phyloP scores from a whole-genome alignment of 2,797 vertebrate species.

The Malacoctenus gilli region DNA sequence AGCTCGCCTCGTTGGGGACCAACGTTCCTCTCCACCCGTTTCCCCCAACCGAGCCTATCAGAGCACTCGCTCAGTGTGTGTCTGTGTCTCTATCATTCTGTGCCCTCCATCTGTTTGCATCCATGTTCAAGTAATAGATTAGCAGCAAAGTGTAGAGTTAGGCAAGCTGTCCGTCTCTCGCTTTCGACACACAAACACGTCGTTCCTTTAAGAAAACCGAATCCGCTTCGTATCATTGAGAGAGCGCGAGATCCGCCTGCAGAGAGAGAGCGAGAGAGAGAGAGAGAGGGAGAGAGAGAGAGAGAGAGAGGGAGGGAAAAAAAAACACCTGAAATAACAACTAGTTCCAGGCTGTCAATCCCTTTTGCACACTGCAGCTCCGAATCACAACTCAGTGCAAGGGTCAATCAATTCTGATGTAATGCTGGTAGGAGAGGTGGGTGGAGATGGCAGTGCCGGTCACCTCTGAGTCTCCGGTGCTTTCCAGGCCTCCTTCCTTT shows the following conservation, averaged over 20 bases:
- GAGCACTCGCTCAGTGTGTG: slow-evolving; percentile 60
- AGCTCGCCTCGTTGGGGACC: slow-evolving; percentile 78
- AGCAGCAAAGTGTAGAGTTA: slow-evolving; percentile 33
- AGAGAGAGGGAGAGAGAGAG: slow-evolving; percentile 26
- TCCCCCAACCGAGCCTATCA: slow-evolving; percentile 70
- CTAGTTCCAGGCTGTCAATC: slow-evolving; percentile 60
- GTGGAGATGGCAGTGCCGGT: slow-evolving; percentile 73
- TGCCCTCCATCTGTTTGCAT: slow-evolving; percentile 68
- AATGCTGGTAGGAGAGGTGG: slow-evolving; percentile 75
- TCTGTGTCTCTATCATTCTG: slow-evolving; percentile 57
- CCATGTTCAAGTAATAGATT: slow-evolving; percentile 30
- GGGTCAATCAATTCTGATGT: slow-evolving; percentile 80
- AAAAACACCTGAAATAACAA: slow-evolving; percentile 69
- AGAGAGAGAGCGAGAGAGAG: slow-evolving; percentile 42
- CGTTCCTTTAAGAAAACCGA: slow-evolving; percentile 12
- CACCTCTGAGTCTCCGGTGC: slow-evolving; percentile 65
- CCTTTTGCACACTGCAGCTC: slow-evolving; percentile 46
- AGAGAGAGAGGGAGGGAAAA: slow-evolving; percentile 40
- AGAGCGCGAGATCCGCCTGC: slow-evolving; percentile 21
- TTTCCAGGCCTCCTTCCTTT: slow-evolving; percentile 71
- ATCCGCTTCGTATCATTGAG: slow-evolving; percentile 3
- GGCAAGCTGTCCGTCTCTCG: slow-evolving; percentile 5
- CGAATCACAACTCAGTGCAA: slow-evolving; percentile 63
- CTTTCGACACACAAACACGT: no score
- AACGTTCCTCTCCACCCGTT: slow-evolving; percentile 74